These are phyloP conservation scores for Balanococcus diminutus DNA, from an alignment of 2,888 invertebrate species.

Conservation along the genomic window DNA sequence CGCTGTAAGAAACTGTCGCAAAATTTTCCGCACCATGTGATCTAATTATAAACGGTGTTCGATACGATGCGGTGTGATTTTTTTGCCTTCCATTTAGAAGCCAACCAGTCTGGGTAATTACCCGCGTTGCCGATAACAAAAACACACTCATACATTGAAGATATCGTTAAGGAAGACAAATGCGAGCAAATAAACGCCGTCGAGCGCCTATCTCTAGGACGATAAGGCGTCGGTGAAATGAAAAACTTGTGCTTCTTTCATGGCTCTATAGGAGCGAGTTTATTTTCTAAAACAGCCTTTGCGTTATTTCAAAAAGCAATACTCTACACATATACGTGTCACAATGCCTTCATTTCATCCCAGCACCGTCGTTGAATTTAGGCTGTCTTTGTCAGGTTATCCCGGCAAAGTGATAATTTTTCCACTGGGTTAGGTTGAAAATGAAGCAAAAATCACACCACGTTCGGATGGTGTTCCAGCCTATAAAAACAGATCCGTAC, in stretches of 20 bases:
- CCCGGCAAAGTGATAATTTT: conserved; percentile 23
- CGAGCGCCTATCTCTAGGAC: not conserved
- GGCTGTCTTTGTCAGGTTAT: conserved; percentile 2
- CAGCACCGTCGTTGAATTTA: not conserved
- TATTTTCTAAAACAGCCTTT: not conserved
- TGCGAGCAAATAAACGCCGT: not conserved
- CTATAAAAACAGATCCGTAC: not conserved
- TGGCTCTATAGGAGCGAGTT: not conserved
- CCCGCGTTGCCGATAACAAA: not conserved
- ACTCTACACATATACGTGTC: not conserved
- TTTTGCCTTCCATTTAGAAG: not conserved
- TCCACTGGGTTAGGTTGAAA: not conserved
- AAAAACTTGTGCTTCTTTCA: not conserved
- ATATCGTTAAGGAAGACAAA: not conserved
- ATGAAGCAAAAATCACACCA: not conserved
- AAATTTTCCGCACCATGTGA: not conserved
- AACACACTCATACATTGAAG: not conserved
- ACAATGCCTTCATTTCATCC: conserved; percentile 3
- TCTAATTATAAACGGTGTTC: not conserved
- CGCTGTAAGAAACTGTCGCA: not conserved
- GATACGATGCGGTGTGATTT: not conserved
- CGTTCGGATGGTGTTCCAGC: not conserved
- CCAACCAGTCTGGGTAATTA: not conserved
- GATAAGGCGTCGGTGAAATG: not conserved
- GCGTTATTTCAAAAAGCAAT: not conserved